Evolutionary conservation across 1,140 invertebrate genomes (phyloP).

Genomic region (Acromyrmex echinatior): DNA sequence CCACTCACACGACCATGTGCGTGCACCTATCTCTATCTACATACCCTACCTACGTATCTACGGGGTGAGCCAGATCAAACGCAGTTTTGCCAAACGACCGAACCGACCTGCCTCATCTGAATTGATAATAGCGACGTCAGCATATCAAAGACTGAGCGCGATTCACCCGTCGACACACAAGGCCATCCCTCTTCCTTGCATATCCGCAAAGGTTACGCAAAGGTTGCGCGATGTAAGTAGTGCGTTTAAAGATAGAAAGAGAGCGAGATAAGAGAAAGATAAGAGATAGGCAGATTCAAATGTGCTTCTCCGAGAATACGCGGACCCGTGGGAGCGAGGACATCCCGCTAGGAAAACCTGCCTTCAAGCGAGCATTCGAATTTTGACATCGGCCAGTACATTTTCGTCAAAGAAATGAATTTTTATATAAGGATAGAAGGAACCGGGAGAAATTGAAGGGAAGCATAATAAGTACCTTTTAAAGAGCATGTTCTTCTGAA

Average conservation of each 20-base stretch:
- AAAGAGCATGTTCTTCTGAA: background rate
- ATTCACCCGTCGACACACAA: conserved; percentile 59
- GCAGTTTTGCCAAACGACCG: conserved; percentile 84
- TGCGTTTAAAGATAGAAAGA: conserved; percentile 71
- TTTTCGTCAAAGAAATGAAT: conserved; percentile 48
- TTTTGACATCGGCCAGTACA: conserved; percentile 20
- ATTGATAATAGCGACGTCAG: conserved; percentile 85
- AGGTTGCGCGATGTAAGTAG: conserved; percentile 69
- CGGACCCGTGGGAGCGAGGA: conserved; percentile 78
- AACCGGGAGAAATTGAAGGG: background rate
- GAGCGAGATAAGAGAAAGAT: conserved; percentile 32
- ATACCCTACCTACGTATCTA: conserved; percentile 45
- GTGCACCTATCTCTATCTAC: conserved; percentile 32
- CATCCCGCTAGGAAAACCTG: conserved; percentile 65
- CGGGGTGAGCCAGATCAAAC: conserved; percentile 83
- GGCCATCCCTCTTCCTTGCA: conserved; percentile 53
- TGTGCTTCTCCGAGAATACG: conserved; percentile 71
- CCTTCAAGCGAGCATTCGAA: conserved; percentile 46
- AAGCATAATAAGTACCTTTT: conserved; percentile 28
- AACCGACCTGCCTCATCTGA: conserved; percentile 83
- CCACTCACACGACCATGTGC: conserved; percentile 29
- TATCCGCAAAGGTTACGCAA: conserved; percentile 55
- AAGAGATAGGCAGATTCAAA: conserved; percentile 79
- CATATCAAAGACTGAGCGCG: conserved; percentile 84
- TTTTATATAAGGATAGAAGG: background rate